Base-by-base conservation (phyloP, 2,888 invertebrate species). In the Troides aeacus region DNA sequence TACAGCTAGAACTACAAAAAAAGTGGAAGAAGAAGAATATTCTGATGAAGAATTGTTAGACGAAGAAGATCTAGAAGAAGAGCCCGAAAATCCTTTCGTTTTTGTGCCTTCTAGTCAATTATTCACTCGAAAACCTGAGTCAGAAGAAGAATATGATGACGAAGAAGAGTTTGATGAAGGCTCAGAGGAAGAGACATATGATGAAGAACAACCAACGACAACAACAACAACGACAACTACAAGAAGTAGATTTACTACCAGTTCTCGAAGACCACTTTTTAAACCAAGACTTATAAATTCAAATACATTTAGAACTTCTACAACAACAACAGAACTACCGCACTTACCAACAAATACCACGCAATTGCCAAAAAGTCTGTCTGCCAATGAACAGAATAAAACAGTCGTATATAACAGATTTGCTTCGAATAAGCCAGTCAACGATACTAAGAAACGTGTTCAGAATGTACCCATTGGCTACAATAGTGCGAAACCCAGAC, bases 401-500 rank as follows among this genome's bases (percentile, higher is more conserved):
- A 88, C 90, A n/a, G 74, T 76, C 15, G 75, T 84, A 3, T 84
- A 79, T 57, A 89, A 81, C 68, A 86, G 88, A 77, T 85, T 89
- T 75, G 75, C 80, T 61, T 77, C 79, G 50, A 88, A 84, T 61
- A 88, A 84, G 75, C 81, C 86, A 21, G 74, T 78, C 8, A 81
- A 81, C 74, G 85, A 86, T 66, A 83, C 80, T 15, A 89, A 89
- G 59, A 92, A 87, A 74, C 85, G 92, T 17, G 88, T 91, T 0
- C 89, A 89, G 79, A 92, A 92, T 74, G 87, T 92, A 17, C 91
- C 92, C 17, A 77, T 84, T 63, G 92, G 90, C 39, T 92, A 92
- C 66, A 85, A 77, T 68, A 72, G 74, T 60, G 80, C 86, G 64
- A 80, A 79, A 72, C 36, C 71, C 24, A 65, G 72, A 30, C 75